phyloP scores from a whole-genome alignment of 2,888 invertebrate genomes.

The Ectropis crepuscularia region DNA sequence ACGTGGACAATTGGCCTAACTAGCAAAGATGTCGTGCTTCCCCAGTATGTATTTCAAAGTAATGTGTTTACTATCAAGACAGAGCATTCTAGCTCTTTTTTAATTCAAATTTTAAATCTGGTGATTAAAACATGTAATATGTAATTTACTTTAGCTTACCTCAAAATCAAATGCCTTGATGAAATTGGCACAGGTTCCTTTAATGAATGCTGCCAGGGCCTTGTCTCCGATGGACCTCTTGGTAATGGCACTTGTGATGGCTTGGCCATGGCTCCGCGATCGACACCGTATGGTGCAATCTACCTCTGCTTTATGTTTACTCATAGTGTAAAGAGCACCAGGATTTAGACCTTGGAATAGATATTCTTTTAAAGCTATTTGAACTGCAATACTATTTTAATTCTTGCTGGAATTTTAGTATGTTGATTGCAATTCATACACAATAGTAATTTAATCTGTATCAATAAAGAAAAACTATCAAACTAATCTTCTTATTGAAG shows the following conservation, averaged over 20 bases:
- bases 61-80: too few relatives aligned
- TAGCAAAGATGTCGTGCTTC: too few relatives aligned
- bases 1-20: too few relatives aligned
- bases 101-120: too few relatives aligned
- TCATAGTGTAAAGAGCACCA: slow-evolving; percentile 60
- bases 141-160: slow-evolving; percentile 60
- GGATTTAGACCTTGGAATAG: slow-evolving; percentile 2
- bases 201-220: slow-evolving; percentile 84
- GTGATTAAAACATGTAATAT: not conserved
- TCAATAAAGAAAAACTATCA: too few relatives aligned
- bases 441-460: too few relatives aligned
- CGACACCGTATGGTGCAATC: slow-evolving; percentile 86
- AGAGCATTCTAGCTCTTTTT: too few relatives aligned
- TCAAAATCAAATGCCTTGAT: slow-evolving; percentile 84
- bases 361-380: not conserved
- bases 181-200: slow-evolving; percentile 86
- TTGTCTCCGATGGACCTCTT: slow-evolving; percentile 86
- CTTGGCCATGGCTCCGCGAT: slow-evolving; percentile 84
- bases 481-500: not conserved
- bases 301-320: slow-evolving; percentile 68
- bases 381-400: not conserved
- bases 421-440: too few relatives aligned
- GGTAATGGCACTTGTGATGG: slow-evolving; percentile 87
- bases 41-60: too few relatives aligned
- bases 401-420: not conserved